Base-by-base conservation (phyloP, 2,888 invertebrate genomes). In the Hypercompe scribonia region DNA sequence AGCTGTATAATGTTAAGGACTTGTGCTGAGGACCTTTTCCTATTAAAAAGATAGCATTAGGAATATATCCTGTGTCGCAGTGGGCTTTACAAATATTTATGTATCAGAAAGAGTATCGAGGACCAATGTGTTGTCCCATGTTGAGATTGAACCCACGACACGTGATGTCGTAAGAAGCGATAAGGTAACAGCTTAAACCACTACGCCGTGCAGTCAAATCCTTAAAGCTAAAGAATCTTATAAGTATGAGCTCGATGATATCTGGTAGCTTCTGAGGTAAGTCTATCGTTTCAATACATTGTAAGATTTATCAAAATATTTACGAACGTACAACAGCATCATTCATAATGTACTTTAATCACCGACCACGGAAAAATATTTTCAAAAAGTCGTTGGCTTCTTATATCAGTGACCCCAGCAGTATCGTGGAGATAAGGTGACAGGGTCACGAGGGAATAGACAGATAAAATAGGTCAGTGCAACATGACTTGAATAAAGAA, bases 321-420 rank as follows among this genome's bases (percentile, higher is more conserved):
- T 65, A 39, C 69, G 63, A 63, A 63, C 39, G 24, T 50, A 78
- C 67, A 86, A 77, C 79, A 86, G 81, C 80, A 84, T 85, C 82
- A 86, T 90, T 90, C 87, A 89, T 87, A 78, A 73, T 80, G 82
- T 85, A 82, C 74, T 77, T 74, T 88, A 92, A 92, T 91, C 89
- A 64, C 28, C 80, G 85, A 90, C 87, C 86, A 88, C 90, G 88
- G 90, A 91, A 92, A 88, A 90, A 87, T 90, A 90, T 90, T 91
- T 91, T 90, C 90, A 91, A 92, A 94, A 92, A 91, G 94, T 94
- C 94, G 90, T 93, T 94, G 93, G 85, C 94, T 87, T 82, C 82
- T 84, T 82, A 84, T 93, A 93, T 91, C 91, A 84, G 73, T 91
- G 93, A 92, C 93, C 93, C 89, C 86, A 84, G 75, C 84, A 81